Evolutionary conservation across 2,888 invertebrate species (phyloP), one percentile per base, ranked within the genome.

Genomic region (Caenorhabditis becei): DNA sequence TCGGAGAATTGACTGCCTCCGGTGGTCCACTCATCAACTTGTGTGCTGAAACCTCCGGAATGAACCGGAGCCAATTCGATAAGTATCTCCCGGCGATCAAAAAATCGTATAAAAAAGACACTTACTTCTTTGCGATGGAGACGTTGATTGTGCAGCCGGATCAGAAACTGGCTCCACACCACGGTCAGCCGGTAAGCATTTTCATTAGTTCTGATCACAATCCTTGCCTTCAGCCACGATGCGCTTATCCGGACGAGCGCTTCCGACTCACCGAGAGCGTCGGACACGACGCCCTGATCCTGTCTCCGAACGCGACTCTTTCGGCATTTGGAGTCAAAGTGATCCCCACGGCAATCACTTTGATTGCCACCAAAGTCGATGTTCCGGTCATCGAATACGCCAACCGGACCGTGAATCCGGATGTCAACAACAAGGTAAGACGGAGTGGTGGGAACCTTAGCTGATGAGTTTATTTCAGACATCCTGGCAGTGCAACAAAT

Each of bases 131-230:
- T 3, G 18, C 47, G 5, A 47, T 47, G 18, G 47, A 47, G 18
- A 18, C 47, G 18, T 11, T 47, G 8, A n/a, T 1, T 5, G 44
- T 72, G 0, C 14, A 28, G 5, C 56, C 54, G 4, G 37, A 63
- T 11, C 72, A 72, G 49, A 63, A 56, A n/a, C 20, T 72, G 28
- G 28, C 2, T 11, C 71, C 62, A 7, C 53, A 56, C 1, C 70
- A 63, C 5, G 63, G 72, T 18, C 3, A 49, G 10, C 53, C 56
- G 26, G 59, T 59, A 14, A 62, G 32, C n/a, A n/a, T 37, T 49
- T 47, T 11, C 10, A 18, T 18, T 16, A 41, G 41, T 14, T 3
- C 7, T 41, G 16, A 41, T 3, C 41, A 49, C 8, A 7, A 20
- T 14, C 5, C 4, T 49, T 23, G 1, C 11, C 11, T 49, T 49